phyloP scores from a whole-genome alignment of 2,113 vertebrate species.

The Rhodinocichla rosea region DNA sequence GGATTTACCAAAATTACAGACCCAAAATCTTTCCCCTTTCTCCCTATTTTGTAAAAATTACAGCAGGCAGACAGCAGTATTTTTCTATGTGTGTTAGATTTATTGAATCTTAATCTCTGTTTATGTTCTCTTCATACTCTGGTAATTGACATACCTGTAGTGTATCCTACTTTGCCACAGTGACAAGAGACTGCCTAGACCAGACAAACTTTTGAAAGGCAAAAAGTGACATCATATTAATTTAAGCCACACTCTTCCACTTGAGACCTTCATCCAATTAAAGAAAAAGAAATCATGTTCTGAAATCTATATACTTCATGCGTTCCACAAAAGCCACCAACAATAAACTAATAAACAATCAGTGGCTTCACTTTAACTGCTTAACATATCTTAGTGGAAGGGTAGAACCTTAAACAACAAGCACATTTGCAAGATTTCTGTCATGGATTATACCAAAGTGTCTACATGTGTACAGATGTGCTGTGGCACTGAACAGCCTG shows the following conservation, averaged over 20 bases:
- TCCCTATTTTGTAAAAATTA: neutral
- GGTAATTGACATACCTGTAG: neutral
- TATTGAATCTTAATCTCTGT: neutral
- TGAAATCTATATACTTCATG: neutral
- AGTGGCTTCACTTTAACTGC: neutral
- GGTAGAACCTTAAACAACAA: neutral
- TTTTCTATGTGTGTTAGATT: neutral
- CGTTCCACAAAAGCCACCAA: constrained; percentile 14
- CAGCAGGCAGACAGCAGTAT: neutral
- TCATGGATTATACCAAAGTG: neutral
- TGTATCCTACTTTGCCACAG: neutral
- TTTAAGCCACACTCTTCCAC: neutral
- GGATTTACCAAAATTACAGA: neutral
- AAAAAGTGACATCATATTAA: neutral
- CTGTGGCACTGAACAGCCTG: neutral
- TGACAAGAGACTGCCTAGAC: neutral
- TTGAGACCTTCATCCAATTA: neutral
- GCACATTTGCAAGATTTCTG: constrained; percentile 11
- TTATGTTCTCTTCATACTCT: neutral
- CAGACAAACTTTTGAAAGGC: neutral
- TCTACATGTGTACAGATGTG: neutral
- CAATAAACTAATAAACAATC: neutral
- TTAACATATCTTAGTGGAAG: neutral
- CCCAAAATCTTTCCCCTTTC: neutral
- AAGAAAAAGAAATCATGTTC: neutral